Conservation (phyloP, 2,797 vertebrate species). For the Girardinus metallicus region DNA sequence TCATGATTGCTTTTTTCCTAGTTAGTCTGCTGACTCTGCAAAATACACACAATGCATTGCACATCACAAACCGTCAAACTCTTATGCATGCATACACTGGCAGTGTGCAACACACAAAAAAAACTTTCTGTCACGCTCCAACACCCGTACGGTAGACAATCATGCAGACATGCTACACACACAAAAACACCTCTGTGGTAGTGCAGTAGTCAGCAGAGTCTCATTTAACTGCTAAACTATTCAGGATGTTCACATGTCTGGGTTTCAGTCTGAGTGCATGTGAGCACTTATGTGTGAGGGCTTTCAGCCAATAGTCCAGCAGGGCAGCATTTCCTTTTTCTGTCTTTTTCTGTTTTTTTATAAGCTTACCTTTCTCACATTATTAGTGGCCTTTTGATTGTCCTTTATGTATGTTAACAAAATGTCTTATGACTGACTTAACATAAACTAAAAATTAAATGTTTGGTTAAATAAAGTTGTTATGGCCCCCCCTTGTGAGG, state of each 20-base stretch:
- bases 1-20: constrained; percentile 37
- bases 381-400: not conserved
- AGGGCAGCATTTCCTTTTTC: not conserved
- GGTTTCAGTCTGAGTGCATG: constrained; percentile 20
- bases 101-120: constrained; percentile 9
- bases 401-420: not conserved
- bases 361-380: not conserved
- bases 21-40: constrained; percentile 61
- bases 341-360: not conserved
- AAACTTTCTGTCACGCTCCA: constrained; percentile 14
- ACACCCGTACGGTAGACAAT: constrained; percentile 14
- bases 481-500: too few species aligned
- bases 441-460: not conserved
- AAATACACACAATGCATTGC: constrained; percentile 12
- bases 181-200: constrained; percentile 17
- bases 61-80: constrained; percentile 19
- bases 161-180: constrained; percentile 5
- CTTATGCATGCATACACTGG: constrained; percentile 17
- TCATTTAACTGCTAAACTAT: constrained; percentile 64
- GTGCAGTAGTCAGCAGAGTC: constrained; percentile 59
- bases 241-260: constrained; percentile 45
- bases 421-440: not conserved
- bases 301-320: not conserved
- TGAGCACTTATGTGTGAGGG: constrained; percentile 7
- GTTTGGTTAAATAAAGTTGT: too few species aligned